phyloP scores from a whole-genome alignment of 2,797 vertebrate species.

The Lepilemur ruficaudatus region DNA sequence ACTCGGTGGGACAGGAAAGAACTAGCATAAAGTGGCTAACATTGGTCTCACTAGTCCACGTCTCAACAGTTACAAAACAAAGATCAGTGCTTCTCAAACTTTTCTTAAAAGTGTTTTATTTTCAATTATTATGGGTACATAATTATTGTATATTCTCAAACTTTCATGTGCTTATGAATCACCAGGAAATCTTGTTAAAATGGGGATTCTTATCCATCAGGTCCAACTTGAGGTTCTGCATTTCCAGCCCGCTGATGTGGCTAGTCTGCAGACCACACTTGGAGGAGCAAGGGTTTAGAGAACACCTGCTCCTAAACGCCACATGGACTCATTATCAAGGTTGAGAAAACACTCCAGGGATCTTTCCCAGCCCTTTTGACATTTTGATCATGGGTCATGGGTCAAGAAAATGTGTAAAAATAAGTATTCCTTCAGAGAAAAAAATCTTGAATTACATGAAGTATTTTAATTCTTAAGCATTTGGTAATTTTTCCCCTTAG shows the following conservation, averaged over 20 bases:
- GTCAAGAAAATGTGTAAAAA: conserved; percentile 26
- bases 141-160: not conserved
- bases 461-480: conserved; percentile 31
- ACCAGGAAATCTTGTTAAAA: not conserved
- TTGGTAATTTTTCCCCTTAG: not conserved
- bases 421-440: not conserved
- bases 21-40: not conserved
- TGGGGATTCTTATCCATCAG: not conserved
- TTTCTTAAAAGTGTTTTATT: not conserved
- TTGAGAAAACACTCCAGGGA: not conserved
- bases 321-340: not conserved
- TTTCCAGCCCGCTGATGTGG: not conserved
- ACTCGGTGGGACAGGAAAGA: not conserved
- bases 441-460: conserved; percentile 21
- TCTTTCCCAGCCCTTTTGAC: not conserved
- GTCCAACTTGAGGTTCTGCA: not conserved
- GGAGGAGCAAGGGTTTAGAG: not conserved
- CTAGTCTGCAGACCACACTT: not conserved
- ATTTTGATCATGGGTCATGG: not conserved
- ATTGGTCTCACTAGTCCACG: not conserved
- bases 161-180: not conserved
- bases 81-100: not conserved
- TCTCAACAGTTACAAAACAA: not conserved
- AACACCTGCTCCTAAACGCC: not conserved
- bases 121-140: not conserved